Evolutionary conservation across 2,888 invertebrate species (phyloP).

Genomic region (Napeogenes sylphis): DNA sequence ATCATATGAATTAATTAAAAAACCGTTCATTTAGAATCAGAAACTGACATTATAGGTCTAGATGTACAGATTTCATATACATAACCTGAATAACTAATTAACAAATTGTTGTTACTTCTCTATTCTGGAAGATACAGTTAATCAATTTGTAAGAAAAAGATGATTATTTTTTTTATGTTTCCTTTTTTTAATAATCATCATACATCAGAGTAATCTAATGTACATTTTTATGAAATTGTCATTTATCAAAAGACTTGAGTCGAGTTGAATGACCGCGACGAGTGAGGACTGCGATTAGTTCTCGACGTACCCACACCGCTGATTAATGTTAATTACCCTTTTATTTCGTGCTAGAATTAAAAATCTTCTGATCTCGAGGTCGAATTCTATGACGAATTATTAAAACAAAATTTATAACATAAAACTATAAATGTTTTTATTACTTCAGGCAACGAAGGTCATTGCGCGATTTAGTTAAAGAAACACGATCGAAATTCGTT

Average conservation of each 20-base stretch:
- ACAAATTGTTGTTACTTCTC: too few species aligned
- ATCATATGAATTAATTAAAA: too few species aligned
- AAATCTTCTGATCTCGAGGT: constrained; percentile 12
- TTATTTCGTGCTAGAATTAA: constrained; percentile 20
- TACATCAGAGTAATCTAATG: constrained; percentile 43
- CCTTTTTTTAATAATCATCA: constrained; percentile 42
- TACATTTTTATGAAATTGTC: constrained; percentile 53
- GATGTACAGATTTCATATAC: too few species aligned
- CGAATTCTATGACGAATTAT: constrained; percentile 14
- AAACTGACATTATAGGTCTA: too few species aligned
- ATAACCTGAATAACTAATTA: too few species aligned
- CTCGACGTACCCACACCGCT: constrained; percentile 54
- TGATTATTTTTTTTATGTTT: neutral
- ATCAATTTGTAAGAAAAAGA: too few species aligned
- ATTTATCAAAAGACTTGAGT: constrained; percentile 38
- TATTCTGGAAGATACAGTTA: too few species aligned
- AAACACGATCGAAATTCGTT: constrained; percentile 24
- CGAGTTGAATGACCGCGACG: constrained; percentile 31
- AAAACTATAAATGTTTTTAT: neutral
- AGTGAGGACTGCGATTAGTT: constrained; percentile 47
- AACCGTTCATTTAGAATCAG: too few species aligned
- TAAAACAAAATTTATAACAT: too few species aligned
- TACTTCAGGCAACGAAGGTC: constrained; percentile 11
- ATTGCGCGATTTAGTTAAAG: constrained; percentile 12
- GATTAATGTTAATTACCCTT: constrained; percentile 73